Evolutionary conservation across 2,113 vertebrate species (phyloP).

Genomic region (Rafetus swinhoei): DNA sequence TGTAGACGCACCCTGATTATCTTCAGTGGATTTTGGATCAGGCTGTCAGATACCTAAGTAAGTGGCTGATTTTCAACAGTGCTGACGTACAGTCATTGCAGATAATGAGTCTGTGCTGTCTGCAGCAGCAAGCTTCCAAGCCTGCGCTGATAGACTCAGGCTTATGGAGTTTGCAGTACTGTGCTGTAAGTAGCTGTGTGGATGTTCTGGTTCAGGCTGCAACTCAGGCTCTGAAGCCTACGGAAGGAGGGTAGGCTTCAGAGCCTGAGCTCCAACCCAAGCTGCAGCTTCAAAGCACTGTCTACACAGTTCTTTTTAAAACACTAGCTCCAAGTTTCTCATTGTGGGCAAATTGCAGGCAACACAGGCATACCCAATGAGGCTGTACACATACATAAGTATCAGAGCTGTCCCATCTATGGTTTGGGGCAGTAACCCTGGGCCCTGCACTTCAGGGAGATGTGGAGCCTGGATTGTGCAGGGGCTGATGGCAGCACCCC

Average conservation of each 20-base stretch:
- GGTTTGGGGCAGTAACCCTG: too few relatives aligned
- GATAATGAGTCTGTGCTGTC: not conserved
- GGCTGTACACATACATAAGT: not conserved
- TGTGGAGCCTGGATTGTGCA: too few relatives aligned
- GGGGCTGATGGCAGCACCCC: too few relatives aligned
- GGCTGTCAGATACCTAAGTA: not conserved
- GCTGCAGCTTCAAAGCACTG: not conserved
- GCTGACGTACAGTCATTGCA: not conserved
- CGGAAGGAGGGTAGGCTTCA: not conserved
- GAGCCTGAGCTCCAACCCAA: not conserved
- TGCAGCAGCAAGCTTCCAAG: too few relatives aligned
- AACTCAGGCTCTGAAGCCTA: not conserved
- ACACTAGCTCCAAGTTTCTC: not conserved
- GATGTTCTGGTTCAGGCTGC: not conserved
- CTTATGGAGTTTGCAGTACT: not conserved
- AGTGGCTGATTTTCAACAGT: not conserved
- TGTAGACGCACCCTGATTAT: not conserved
- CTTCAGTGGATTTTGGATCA: not conserved
- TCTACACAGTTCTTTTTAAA: not conserved
- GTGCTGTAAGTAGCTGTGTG: not conserved
- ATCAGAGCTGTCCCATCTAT: too few relatives aligned
- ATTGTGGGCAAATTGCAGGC: not conserved
- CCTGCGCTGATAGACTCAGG: not conserved
- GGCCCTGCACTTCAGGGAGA: too few relatives aligned
- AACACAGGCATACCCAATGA: not conserved